Evolutionary conservation across 2,113 vertebrate species (phyloP).

Genomic region (Rostratula benghalensis): DNA sequence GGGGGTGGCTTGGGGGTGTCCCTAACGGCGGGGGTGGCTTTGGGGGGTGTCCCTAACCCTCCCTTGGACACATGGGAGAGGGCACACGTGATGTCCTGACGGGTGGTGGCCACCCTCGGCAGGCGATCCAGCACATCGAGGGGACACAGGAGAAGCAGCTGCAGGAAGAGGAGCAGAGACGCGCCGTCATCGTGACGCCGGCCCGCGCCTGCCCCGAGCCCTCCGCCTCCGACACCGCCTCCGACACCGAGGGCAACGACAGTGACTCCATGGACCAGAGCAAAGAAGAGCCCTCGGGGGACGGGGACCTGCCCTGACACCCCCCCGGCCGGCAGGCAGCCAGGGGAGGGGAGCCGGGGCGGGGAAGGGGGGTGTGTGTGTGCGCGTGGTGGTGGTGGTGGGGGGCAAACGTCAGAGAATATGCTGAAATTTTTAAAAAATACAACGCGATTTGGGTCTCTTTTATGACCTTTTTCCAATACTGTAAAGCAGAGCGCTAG

Average conservation of each 20-base stretch:
- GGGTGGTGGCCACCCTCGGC: neutral
- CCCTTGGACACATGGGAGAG: accelerated
- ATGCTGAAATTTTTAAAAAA: no score
- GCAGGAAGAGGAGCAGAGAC: slow-evolving; percentile 87
- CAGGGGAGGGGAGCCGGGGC: slow-evolving; percentile 35
- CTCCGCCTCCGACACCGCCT: slow-evolving; percentile 88
- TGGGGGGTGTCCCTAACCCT: accelerated
- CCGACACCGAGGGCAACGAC: slow-evolving; percentile 88
- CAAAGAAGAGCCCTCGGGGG: slow-evolving; percentile 75
- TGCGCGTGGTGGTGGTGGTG: no score
- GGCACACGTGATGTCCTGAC: neutral
- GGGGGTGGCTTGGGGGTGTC: no score
- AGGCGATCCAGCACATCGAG: slow-evolving; percentile 99
- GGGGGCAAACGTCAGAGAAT: no score
- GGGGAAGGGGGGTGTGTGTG: slow-evolving; percentile 25
- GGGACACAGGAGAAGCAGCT: slow-evolving; percentile 89
- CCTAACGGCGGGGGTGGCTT: no score
- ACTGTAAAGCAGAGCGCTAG: no score
- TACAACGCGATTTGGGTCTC: no score
- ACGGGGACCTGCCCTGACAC: slow-evolving; percentile 86
- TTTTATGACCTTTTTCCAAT: no score
- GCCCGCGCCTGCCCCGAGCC: slow-evolving; percentile 77
- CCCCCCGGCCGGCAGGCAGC: slow-evolving; percentile 53
- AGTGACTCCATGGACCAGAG: slow-evolving; percentile 81
- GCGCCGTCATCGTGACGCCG: slow-evolving; percentile 90